Conservation (phyloP, 2,888 invertebrate genomes). For the Chloromyia formosa region DNA sequence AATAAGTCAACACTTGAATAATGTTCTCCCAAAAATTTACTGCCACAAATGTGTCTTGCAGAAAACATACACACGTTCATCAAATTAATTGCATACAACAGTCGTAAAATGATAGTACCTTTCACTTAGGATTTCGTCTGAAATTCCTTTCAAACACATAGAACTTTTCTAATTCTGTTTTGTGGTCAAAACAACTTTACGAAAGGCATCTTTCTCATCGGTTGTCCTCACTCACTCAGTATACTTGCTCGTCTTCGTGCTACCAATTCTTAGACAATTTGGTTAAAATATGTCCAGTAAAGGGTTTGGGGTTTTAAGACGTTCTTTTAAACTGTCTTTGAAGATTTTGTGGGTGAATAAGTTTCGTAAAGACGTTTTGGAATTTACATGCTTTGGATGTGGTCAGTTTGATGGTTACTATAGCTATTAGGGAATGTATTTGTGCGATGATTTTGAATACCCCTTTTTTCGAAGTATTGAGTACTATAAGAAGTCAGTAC, state of each 20-base stretch:
- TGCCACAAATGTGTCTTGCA: too few relatives aligned
- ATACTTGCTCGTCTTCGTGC: too few relatives aligned
- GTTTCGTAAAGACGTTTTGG: conserved; percentile 47
- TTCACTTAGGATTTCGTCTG: conserved; percentile 6
- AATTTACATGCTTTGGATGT: conserved; percentile 50
- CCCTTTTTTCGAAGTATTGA: too few relatives aligned
- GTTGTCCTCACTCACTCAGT: background rate
- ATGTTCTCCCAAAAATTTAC: too few relatives aligned
- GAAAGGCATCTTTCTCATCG: background rate
- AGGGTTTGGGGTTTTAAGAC: conserved; percentile 24
- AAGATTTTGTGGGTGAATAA: conserved; percentile 51
- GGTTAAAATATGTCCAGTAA: conserved; percentile 8
- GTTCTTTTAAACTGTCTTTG: conserved; percentile 45
- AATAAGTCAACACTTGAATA: too few relatives aligned
- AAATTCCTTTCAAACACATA: conserved; percentile 48
- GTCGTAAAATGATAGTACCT: conserved; percentile 2
- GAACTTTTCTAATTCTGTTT: conserved; percentile 49
- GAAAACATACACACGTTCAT: conserved; percentile 32
- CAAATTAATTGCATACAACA: conserved; percentile 36
- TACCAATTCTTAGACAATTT: too few relatives aligned
- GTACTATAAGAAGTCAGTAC: too few relatives aligned
- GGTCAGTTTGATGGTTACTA: conserved; percentile 45
- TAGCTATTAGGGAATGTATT: conserved; percentile 26
- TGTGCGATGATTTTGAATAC: conserved; percentile 7
- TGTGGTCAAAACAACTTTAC: conserved; percentile 48